Evolutionary conservation across 2,797 vertebrate species (phyloP).

Genomic region (Poeciliopsis infans): DNA sequence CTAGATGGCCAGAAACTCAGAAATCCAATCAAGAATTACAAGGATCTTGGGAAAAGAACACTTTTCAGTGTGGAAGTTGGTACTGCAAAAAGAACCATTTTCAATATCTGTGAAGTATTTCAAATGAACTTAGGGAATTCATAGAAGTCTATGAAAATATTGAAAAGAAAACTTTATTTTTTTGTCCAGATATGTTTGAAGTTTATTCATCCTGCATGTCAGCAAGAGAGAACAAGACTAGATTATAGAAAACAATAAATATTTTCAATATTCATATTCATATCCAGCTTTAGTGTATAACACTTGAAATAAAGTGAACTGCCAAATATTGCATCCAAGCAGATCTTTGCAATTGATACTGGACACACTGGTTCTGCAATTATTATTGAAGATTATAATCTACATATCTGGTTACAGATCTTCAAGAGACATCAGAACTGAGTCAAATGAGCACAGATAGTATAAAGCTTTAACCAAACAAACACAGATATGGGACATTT

Average conservation of each 20-base stretch:
- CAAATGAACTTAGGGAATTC: neutral
- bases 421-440: too few species aligned
- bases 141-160: neutral
- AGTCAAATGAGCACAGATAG: too few species aligned
- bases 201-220: neutral
- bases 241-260: too few species aligned
- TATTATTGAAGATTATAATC: too few species aligned
- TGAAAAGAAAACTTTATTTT: neutral
- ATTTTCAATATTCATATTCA: too few species aligned
- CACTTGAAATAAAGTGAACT: too few species aligned
- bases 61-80: neutral
- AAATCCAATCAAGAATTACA: neutral
- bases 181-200: neutral
- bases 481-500: neutral
- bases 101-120: neutral
- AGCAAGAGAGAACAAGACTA: neutral
- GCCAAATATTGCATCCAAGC: too few species aligned
- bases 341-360: too few species aligned
- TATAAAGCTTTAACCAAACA: too few species aligned
- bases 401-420: too few species aligned
- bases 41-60: neutral
- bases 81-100: neutral
- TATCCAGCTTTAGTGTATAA: too few species aligned
- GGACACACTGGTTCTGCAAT: too few species aligned
- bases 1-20: neutral